Evolutionary conservation across 35 echinoderm and acorn worm genomes (phyloP), one percentile per base, ranked within the genome.

Genomic region (Diadema setosum): DNA sequence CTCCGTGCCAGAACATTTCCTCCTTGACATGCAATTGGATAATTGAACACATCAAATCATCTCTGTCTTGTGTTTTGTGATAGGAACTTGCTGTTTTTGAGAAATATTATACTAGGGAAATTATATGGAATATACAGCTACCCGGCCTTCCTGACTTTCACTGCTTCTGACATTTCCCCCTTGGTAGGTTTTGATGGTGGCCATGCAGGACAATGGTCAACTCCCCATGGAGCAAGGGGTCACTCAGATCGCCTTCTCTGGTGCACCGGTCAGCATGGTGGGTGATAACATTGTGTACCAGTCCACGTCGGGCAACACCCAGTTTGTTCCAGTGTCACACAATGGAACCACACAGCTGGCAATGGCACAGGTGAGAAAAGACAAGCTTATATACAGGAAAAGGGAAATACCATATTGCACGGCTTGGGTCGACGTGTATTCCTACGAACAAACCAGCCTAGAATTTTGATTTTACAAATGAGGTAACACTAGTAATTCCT

Each of bases 231-330:
- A 87, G 36, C 84, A 87, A 65, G 89, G 89, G 1, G 76, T 95
- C 9, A 80, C 89, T 36, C 84, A 84, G 21, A 91, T 95, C 24
- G 52, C 84, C 30, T 58, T 95, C 9, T 84, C 88, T 63, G 95
- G 94, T 46, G 57, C 83, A 43, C 92, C 96, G n/a, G 89, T 94
- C 42, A 94, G 88, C 58, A 49, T 98, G 75, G 95, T 98, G 30
- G 89, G 96, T 37, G 84, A 93, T 36, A 91, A 85, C 84, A 91
- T 94, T 41, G 92, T 98, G 5, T 98, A 98, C 74, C 92, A 94
- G 39, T 92, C 91, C 11, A 82, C 86, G n/a, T 82, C 86, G 60
- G n/a, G n/a, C n/a, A 57, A 83, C 32, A 91, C 87, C 45, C 95
- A 97, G 49, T 88, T 93, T 37, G 89, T 97, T 45, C 95, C 95